These are phyloP conservation scores for Pitangus sulphuratus DNA, from an alignment of 2,797 vertebrate species.

Conservation along the genomic window DNA sequence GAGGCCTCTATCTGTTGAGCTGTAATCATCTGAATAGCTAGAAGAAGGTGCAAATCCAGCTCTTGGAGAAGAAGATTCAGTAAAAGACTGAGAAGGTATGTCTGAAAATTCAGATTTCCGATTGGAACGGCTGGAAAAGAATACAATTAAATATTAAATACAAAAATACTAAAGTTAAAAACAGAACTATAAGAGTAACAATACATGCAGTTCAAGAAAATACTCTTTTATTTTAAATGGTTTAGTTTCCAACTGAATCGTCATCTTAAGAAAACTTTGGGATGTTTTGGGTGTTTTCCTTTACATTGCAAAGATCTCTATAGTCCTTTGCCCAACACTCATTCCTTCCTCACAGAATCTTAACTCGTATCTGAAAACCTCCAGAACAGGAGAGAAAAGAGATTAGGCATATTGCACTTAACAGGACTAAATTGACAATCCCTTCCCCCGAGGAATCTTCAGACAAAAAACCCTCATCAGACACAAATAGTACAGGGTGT, in stretches of 20 bases:
- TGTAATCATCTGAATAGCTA: slow-evolving; percentile 65
- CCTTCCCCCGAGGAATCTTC: not conserved
- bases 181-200: not conserved
- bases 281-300: not conserved
- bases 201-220: not conserved
- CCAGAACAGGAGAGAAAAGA: not conserved
- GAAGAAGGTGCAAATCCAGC: slow-evolving; percentile 29
- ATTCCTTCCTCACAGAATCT: not conserved
- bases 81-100: slow-evolving; percentile 36
- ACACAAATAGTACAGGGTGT: not conserved
- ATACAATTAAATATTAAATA: not conserved
- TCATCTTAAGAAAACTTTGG: not conserved
- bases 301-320: not conserved
- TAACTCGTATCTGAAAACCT: not conserved
- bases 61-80: slow-evolving; percentile 50
- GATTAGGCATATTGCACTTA: not conserved
- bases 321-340: not conserved
- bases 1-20: slow-evolving; percentile 57
- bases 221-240: not conserved
- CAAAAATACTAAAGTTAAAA: not conserved
- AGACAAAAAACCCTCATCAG: not conserved
- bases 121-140: slow-evolving; percentile 71
- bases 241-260: not conserved
- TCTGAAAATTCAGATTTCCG: slow-evolving; percentile 73
- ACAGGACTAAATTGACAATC: not conserved